A percentile compares a stretch with the other conserved stretches of the same genome.
These are phyloP conservation scores for Bufo gargarizans DNA, from an alignment of 2,113 vertebrate genomes.

Conservation along the genomic window DNA sequence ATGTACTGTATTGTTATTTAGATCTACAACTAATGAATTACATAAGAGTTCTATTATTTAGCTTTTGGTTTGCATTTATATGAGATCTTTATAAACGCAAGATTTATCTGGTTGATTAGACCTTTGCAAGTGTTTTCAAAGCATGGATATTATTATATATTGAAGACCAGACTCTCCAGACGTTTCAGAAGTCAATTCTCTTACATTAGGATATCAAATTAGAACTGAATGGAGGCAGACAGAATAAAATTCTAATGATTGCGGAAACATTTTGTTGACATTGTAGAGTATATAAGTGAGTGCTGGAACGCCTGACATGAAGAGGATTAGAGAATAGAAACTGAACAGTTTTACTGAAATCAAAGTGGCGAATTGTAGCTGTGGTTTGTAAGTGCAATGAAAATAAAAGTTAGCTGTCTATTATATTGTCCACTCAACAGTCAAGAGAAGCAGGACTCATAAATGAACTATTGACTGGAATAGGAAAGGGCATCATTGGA, in stretches of 20 bases:
- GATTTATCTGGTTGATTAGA: not conserved
- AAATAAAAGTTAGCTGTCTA: conserved; percentile 22
- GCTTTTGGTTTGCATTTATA: not conserved
- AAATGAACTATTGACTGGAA: conserved; percentile 14
- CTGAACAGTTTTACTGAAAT: conserved; percentile 7
- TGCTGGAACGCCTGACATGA: not conserved
- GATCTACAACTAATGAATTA: not conserved
- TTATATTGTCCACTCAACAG: conserved; percentile 26
- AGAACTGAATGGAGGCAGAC: conserved; percentile 20
- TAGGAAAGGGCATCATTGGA: conserved; percentile 25
- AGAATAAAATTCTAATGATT: conserved; percentile 25
- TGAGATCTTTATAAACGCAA: not conserved
- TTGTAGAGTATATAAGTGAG: conserved; percentile 7
- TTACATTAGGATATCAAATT: conserved; percentile 2
- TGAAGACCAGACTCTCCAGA: not conserved
- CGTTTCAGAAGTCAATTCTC: not conserved
- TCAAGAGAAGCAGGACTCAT: conserved; percentile 30
- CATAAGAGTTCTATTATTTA: not conserved
- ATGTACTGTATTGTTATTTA: too few species aligned
- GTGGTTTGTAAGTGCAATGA: conserved; percentile 46
- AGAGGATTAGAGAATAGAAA: conserved; percentile 20
- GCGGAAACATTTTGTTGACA: conserved; percentile 34
- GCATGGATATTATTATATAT: not conserved
- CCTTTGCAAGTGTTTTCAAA: not conserved
- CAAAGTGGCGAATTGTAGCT: conserved; percentile 20